Conservation (phyloP, 2,113 vertebrate species). For the Holacanthus passer region DNA sequence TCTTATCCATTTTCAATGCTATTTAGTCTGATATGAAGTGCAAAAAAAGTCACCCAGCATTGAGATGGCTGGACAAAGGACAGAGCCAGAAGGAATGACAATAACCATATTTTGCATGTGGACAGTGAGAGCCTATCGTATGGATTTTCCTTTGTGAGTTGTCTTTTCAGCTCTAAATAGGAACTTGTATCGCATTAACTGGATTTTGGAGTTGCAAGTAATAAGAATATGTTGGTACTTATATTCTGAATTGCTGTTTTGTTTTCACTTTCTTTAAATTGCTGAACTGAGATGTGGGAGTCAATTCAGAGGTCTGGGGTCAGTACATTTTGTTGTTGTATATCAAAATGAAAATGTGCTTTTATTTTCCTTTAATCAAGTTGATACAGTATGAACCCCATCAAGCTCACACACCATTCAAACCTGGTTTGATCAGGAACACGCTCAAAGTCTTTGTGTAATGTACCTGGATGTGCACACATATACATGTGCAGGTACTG, state of each 20-base stretch:
- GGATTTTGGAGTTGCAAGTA: not conserved
- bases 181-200: not conserved
- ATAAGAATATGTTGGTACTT: not conserved
- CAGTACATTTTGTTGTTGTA: not conserved
- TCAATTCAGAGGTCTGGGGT: not conserved
- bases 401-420: not conserved
- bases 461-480: not conserved
- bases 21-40: not conserved
- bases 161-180: not conserved
- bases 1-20: not conserved
- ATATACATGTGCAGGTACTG: not conserved
- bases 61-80: not conserved
- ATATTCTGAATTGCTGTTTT: not conserved
- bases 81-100: not conserved
- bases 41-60: not conserved
- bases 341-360: conserved; percentile 1
- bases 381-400: not conserved
- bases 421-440: too few relatives aligned
- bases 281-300: not conserved
- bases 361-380: not conserved
- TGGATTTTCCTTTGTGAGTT: not conserved
- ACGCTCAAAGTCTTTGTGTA: not conserved
- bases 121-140: not conserved
- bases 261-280: not conserved
- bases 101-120: not conserved